Evolutionary conservation across 2,113 vertebrate genomes (phyloP).

Genomic region (Nothocercus nigrocapillus): DNA sequence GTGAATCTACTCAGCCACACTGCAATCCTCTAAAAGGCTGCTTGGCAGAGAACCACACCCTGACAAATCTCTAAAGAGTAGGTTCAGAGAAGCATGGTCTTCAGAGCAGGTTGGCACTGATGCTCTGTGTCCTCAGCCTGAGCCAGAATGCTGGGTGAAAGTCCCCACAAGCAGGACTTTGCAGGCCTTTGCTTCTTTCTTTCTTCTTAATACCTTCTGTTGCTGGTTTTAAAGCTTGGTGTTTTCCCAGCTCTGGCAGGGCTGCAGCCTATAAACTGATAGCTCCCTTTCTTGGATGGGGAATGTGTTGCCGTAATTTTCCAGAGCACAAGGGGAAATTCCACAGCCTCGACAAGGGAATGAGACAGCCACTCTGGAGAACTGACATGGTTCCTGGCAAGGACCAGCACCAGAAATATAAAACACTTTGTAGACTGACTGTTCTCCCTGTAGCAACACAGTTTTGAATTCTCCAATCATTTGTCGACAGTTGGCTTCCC

Average conservation of each 20-base stretch:
- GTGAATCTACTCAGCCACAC: not conserved
- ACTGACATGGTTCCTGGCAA: not conserved
- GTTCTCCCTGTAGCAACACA: not conserved
- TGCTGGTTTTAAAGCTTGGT: not conserved
- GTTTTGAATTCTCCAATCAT: not conserved
- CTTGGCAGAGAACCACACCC: not conserved
- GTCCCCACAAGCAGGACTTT: not conserved
- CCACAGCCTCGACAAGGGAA: not conserved
- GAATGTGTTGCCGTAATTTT: not conserved
- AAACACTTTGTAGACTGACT: conserved; percentile 9
- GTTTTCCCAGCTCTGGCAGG: not conserved
- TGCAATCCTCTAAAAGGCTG: not conserved
- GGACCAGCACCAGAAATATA: not conserved
- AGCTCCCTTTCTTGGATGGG: not conserved
- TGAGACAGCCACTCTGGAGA: not conserved
- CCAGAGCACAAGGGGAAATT: not conserved
- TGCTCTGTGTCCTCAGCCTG: not conserved
- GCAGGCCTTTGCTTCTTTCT: not conserved
- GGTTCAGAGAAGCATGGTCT: not conserved
- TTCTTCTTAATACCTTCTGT: not conserved
- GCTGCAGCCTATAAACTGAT: not conserved
- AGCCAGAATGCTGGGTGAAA: not conserved
- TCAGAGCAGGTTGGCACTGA: not conserved
- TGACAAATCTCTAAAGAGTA: not conserved
- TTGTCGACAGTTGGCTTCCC: not conserved